phyloP scores from a whole-genome alignment of 2,888 invertebrate genomes.

The Ametastegia equiseti region DNA sequence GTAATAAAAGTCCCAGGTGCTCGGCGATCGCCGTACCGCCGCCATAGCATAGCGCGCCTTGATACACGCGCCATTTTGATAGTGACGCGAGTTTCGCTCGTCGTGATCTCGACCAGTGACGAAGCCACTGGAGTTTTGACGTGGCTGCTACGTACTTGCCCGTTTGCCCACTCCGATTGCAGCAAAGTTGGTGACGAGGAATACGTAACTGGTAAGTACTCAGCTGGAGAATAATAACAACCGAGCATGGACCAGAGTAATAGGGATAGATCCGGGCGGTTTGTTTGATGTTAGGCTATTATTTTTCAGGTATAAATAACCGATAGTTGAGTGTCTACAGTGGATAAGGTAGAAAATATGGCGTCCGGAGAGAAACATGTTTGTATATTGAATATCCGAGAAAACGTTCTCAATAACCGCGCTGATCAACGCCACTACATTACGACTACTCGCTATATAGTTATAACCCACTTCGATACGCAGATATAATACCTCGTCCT shows the following conservation, averaged over 20 bases:
- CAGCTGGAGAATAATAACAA: slow-evolving; percentile 82
- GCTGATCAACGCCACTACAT: neutral
- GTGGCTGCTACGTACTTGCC: slow-evolving; percentile 95
- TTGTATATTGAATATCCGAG: slow-evolving; percentile 74
- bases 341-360: slow-evolving; percentile 66
- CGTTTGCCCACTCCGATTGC: slow-evolving; percentile 96
- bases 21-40: neutral
- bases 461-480: no score
- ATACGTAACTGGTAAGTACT: slow-evolving; percentile 95
- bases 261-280: slow-evolving; percentile 58
- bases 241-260: slow-evolving; percentile 77
- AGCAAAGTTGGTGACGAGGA: slow-evolving; percentile 96
- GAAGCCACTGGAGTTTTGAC: slow-evolving; percentile 92
- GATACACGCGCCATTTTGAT: slow-evolving; percentile 82
- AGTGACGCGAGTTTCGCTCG: slow-evolving; percentile 87
- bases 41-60: neutral
- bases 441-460: neutral
- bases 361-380: slow-evolving; percentile 64
- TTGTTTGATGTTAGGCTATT: slow-evolving; percentile 56
- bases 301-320: slow-evolving; percentile 54
- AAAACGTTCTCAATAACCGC: slow-evolving; percentile 59
- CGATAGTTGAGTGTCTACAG: slow-evolving; percentile 57
- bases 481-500: no score
- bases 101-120: slow-evolving; percentile 86
- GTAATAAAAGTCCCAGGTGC: neutral